These are phyloP conservation scores for honey bee (Apis mellifera) DNA, from an alignment of 1,140 invertebrate species.

Conservation along the genomic window Amel_HAv3.1 CM009937.2:8198001-8198500, in stretches of 20 bases:
- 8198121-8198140: too few relatives aligned
- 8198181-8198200: too few relatives aligned
- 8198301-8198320: slow-evolving; percentile 62
- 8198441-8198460: slow-evolving; percentile 39
- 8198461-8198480: slow-evolving; percentile 55
- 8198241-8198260: slow-evolving; percentile 38
- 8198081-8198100: too few relatives aligned
- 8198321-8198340: background rate
- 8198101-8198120: too few relatives aligned
- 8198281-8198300: slow-evolving; percentile 74
- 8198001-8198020: too few relatives aligned
- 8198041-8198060: too few relatives aligned
- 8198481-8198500: background rate
- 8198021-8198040: too few relatives aligned
- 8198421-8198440: slow-evolving; percentile 37
- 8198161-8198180: too few relatives aligned
- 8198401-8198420: slow-evolving; percentile 28
- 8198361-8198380: background rate
- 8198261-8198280: slow-evolving; percentile 64
- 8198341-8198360: background rate
- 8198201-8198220: background rate
- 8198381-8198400: background rate
- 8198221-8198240: slow-evolving; percentile 20
- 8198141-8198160: too few relatives aligned
- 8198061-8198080: too few relatives aligned